phyloP scores from a whole-genome alignment of 2,888 invertebrate species.

The Mesorhabditis sp. region DNA sequence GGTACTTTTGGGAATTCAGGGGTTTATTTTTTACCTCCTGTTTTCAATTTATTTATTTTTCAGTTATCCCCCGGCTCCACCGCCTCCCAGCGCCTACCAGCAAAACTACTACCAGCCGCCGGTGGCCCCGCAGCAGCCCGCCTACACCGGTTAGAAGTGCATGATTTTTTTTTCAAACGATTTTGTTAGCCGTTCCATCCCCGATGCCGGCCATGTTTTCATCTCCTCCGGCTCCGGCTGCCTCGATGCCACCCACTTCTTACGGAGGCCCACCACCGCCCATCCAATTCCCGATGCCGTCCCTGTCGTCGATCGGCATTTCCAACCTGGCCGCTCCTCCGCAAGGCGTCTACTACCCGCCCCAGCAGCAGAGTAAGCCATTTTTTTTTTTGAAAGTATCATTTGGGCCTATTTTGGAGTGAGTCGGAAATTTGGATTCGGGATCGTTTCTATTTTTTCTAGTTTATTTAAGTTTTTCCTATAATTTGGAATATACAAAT shows the following conservation, averaged over 20 bases:
- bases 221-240: slow-evolving; percentile 11
- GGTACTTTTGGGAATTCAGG: too few relatives aligned
- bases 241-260: slow-evolving; percentile 13
- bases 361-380: not conserved
- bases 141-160: not conserved
- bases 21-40: too few relatives aligned
- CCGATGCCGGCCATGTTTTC: slow-evolving; percentile 27
- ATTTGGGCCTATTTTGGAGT: too few relatives aligned
- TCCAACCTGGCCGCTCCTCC: slow-evolving; percentile 47
- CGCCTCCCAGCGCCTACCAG: slow-evolving; percentile 10
- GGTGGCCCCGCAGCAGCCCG: not conserved
- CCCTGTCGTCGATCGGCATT: slow-evolving; percentile 56
- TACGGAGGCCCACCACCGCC: slow-evolving; percentile 24
- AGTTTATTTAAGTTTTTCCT: too few relatives aligned
- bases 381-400: too few relatives aligned
- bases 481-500: too few relatives aligned
- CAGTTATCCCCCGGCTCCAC: slow-evolving; percentile 6
- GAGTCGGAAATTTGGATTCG: too few relatives aligned
- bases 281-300: slow-evolving; percentile 54
- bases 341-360: slow-evolving; percentile 4
- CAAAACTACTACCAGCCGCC: slow-evolving; percentile 15
- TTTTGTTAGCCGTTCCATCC: slow-evolving; percentile 23
- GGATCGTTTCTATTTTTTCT: too few relatives aligned
- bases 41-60: too few relatives aligned
- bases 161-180: not conserved